These are phyloP conservation scores for Microplitis mediator DNA, from an alignment of 1,140 invertebrate species.

Conservation along the genomic window DNA sequence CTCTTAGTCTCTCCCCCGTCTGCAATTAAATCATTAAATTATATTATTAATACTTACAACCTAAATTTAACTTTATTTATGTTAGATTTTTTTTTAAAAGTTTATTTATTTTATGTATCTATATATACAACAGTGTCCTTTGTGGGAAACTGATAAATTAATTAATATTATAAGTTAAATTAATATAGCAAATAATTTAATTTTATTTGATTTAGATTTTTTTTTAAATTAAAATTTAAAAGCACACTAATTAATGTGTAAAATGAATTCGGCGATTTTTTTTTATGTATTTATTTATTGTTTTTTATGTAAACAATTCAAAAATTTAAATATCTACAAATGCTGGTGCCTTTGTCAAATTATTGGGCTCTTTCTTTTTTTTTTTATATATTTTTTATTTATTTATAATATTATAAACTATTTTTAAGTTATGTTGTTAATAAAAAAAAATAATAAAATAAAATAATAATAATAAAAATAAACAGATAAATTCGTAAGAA, in stretches of 20 bases:
- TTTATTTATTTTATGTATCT: no score
- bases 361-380: no score
- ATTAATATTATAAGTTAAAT: no score
- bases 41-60: neutral
- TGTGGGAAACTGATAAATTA: no score
- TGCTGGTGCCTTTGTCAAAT: no score
- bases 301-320: neutral
- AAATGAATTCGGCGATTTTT: neutral
- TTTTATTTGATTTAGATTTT: neutral
- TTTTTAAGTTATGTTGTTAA: neutral
- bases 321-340: no score
- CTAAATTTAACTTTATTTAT: neutral
- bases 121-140: no score
- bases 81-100: neutral
- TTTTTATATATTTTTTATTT: no score
- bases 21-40: neutral
- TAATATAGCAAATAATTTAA: neutral
- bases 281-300: neutral
- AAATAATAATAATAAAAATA: neutral
- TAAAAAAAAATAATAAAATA: neutral
- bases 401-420: neutral
- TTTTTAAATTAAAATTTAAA: neutral
- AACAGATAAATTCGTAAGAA: constrained; percentile 18
- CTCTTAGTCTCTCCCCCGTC: neutral
- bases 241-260: neutral